Conservation (phyloP, 1,140 invertebrate species). For the Anastrepha obliqua region DNA sequence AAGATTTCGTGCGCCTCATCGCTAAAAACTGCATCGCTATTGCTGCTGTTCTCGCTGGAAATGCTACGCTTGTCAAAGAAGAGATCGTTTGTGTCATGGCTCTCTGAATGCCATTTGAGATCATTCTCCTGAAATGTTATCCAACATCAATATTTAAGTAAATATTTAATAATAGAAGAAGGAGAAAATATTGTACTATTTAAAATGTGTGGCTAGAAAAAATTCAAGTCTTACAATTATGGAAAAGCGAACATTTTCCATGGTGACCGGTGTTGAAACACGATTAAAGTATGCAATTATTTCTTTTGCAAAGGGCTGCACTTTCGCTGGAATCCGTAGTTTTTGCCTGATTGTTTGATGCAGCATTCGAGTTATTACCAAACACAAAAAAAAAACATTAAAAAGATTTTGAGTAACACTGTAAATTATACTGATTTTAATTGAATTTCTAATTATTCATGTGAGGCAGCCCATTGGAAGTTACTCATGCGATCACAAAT, state of each 20-base stretch:
- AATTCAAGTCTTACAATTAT: slow-evolving; percentile 69
- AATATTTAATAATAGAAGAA: not conserved
- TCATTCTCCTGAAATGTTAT: slow-evolving; percentile 68
- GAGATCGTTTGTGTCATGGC: slow-evolving; percentile 64
- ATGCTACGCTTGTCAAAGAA: slow-evolving; percentile 73
- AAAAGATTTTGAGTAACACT: not conserved
- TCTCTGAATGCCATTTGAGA: slow-evolving; percentile 71
- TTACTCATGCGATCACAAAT: slow-evolving; percentile 21
- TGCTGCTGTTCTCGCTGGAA: slow-evolving; percentile 74
- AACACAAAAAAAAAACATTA: not conserved
- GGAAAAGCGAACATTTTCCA: slow-evolving; percentile 73
- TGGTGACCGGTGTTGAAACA: slow-evolving; percentile 49
- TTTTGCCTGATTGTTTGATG: not conserved
- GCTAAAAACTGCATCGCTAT: slow-evolving; percentile 71
- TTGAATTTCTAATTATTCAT: not conserved
- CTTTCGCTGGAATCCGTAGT: slow-evolving; percentile 13
- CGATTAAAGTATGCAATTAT: not conserved
- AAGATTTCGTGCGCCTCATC: slow-evolving; percentile 70
- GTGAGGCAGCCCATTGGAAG: not conserved
- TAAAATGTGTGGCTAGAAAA: not conserved
- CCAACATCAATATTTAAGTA: not conserved
- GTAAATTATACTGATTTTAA: not conserved
- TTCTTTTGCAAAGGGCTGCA: not conserved
- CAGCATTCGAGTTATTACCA: not conserved
- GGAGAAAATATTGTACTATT: too few relatives aligned